phyloP scores from a whole-genome alignment of 2,888 invertebrate genomes.

The Coelopa pilipes region DNA sequence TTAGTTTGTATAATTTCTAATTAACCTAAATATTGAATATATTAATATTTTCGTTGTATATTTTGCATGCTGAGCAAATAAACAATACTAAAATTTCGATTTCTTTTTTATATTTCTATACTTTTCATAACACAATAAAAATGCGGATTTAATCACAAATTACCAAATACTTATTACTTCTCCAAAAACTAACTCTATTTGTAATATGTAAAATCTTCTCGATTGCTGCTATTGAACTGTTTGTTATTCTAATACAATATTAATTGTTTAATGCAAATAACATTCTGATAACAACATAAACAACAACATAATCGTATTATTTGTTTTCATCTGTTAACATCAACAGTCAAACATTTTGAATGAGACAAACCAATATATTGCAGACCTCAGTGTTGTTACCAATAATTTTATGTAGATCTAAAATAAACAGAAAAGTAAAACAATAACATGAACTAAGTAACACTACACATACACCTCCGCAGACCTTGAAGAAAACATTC shows the following conservation, averaged over 20 bases:
- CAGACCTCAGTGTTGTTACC: constrained; percentile 64
- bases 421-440: constrained; percentile 25
- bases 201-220: constrained; percentile 14
- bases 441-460: constrained; percentile 34
- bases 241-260: constrained; percentile 19
- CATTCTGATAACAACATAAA: constrained; percentile 37
- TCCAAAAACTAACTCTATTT: constrained; percentile 8
- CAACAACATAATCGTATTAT: constrained; percentile 37
- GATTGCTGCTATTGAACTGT: constrained; percentile 14
- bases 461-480: constrained; percentile 20
- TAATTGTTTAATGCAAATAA: constrained; percentile 18
- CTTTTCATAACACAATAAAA: constrained; percentile 39
- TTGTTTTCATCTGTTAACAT: constrained; percentile 38
- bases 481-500: background rate
- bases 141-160: constrained; percentile 30
- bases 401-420: constrained; percentile 65
- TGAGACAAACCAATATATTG: constrained; percentile 65
- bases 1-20: constrained; percentile 41
- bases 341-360: constrained; percentile 57
- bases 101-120: constrained; percentile 42
- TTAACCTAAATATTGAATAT: constrained; percentile 35
- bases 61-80: constrained; percentile 46
- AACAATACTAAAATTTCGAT: constrained; percentile 42
- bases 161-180: background rate
- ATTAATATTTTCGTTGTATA: constrained; percentile 42